Evolutionary conservation across 2,888 invertebrate genomes (phyloP).

Genomic region (Theretra japonica): DNA sequence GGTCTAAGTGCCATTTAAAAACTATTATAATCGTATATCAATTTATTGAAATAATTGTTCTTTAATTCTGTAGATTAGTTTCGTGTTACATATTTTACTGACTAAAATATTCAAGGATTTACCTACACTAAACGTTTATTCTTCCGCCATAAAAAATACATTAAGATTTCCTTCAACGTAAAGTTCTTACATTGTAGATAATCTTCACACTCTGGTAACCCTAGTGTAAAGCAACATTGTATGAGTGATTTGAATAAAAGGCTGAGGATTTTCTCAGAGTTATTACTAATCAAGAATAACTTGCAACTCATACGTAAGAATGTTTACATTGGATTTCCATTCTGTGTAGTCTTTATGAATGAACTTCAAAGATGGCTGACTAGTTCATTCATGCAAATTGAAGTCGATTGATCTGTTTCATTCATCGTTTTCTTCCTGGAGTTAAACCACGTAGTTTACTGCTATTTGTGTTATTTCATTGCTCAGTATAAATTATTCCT

Average conservation of each 20-base stretch:
- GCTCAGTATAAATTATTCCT: too few species aligned
- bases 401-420: not conserved
- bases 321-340: not conserved
- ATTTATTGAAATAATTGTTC: too few species aligned
- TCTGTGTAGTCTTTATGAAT: not conserved
- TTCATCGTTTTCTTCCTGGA: not conserved
- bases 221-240: slow-evolving; percentile 19
- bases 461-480: too few species aligned
- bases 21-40: too few species aligned
- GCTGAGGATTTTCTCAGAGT: not conserved
- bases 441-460: too few species aligned
- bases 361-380: not conserved
- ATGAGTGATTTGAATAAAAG: slow-evolving; percentile 11
- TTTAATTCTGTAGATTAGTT: too few species aligned
- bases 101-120: not conserved
- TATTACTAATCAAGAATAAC: not conserved
- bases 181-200: not conserved
- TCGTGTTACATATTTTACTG: too few species aligned
- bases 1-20: too few species aligned
- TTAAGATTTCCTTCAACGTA: not conserved
- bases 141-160: not conserved
- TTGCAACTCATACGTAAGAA: not conserved
- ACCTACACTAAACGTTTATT: not conserved
- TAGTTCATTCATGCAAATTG: not conserved
- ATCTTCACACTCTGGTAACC: slow-evolving; percentile 10